Evolutionary conservation across 2,113 vertebrate genomes (phyloP).

Genomic region (Lycocorax pyrrhopterus): DNA sequence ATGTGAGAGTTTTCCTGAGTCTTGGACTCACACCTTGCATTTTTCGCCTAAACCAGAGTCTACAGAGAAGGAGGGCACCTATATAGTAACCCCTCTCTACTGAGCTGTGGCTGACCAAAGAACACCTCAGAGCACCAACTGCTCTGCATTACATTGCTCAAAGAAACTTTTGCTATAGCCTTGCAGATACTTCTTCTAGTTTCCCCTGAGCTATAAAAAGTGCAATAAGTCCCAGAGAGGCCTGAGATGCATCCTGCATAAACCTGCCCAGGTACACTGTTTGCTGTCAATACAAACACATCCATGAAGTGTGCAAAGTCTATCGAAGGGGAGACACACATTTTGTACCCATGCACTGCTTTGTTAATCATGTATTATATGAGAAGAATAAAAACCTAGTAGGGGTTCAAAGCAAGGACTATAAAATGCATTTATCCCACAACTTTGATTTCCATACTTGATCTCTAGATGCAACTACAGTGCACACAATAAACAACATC

Average conservation of each 20-base stretch:
- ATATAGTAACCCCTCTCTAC: neutral
- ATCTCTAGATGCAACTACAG: neutral
- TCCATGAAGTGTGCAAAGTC: neutral
- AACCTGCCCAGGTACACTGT: accelerated
- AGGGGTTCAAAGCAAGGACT: neutral
- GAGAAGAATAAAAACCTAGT: neutral
- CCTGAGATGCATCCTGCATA: neutral
- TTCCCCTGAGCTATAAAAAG: neutral
- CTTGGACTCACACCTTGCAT: neutral
- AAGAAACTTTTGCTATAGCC: neutral
- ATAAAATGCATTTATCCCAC: neutral
- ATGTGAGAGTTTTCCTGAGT: neutral
- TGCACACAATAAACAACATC: neutral
- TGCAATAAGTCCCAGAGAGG: neutral
- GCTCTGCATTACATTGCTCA: neutral
- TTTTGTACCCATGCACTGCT: neutral
- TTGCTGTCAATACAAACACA: neutral
- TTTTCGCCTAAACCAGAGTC: neutral
- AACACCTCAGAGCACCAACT: neutral
- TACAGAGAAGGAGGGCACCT: neutral
- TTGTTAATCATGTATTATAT: neutral
- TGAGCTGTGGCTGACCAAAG: neutral
- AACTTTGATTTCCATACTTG: neutral
- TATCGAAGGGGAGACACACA: neutral
- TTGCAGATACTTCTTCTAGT: neutral